Base-by-base conservation (phyloP, 2,797 vertebrate genomes). In the Miichthys miiuy region DNA sequence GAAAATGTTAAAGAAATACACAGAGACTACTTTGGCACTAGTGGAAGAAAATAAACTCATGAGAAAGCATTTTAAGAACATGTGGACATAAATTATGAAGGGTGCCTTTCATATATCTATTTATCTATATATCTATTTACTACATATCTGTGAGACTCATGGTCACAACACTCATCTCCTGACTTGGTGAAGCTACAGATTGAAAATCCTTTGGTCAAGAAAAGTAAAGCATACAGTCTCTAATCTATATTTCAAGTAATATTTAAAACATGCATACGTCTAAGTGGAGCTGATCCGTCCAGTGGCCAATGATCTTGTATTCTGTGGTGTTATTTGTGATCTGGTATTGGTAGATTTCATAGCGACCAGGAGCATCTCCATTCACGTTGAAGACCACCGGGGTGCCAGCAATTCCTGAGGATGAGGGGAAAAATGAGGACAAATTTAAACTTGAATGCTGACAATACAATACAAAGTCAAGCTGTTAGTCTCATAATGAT, bases 301-400 rank as follows among this genome's bases (percentile, higher is more conserved):
- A 99, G 50, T 96, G 94, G 63, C 98, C 98, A 0, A 99, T 97
- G 90, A 96, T 96, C 92, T 96, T 97, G 93, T 99, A 99, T 82
- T 97, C 97, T 0, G 93, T 94, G 0, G 93, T 96, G 83, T 92
- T 93, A 16, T 97, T 97, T 77, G 91, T 94, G 52, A 97, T 95
- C 94, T 99, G 98, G 91, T 99, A 99, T 86, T 99, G 98, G 91
- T 97, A 99, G 93, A 99, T 97, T 88, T 98, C 97, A 0, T 99
- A 99, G 58, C 97, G 97, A 16, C 98, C 98, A 0, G 98, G 98
- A 0, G 98, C 97, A 0, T 99, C 97, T 60, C 98, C 98, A 0
- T 99, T 99, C 91, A 97, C 96, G 0, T 98, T 99, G 93, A 99
- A 99, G 0, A 97, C 95, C 92, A 99, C 98, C 0, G 98, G 97